phyloP scores from a whole-genome alignment of 2,797 vertebrate genomes.

The Masticophis lateralis region DNA sequence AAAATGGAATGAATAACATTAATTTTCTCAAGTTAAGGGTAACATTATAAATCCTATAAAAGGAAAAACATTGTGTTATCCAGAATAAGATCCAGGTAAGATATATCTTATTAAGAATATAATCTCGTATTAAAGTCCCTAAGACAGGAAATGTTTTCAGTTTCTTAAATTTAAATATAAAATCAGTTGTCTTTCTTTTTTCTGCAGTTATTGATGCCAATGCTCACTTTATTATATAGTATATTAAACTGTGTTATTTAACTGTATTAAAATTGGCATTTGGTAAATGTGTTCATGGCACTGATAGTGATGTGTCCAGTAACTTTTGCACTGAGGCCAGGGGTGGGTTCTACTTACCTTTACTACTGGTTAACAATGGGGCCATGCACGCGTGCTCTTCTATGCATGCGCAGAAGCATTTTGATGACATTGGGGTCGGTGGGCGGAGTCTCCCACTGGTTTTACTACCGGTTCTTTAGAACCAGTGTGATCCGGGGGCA shows the following conservation, averaged over 20 bases:
- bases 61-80: not conserved
- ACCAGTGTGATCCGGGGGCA: no score
- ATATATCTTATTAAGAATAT: not conserved
- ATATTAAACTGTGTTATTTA: not conserved
- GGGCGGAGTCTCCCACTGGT: no score
- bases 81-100: not conserved
- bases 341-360: no score
- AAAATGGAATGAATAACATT: conserved; percentile 20
- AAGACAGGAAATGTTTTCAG: not conserved
- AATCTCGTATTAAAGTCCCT: not conserved
- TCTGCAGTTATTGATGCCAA: not conserved
- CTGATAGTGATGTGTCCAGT: not conserved
- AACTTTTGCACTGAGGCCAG: not conserved
- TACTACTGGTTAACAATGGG: no score
- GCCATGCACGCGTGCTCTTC: no score
- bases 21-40: conserved; percentile 2
- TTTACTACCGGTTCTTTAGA: no score
- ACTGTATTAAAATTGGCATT: not conserved
- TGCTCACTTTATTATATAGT: not conserved
- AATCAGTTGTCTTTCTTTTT: not conserved
- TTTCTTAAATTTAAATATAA: not conserved
- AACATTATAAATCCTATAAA: not conserved
- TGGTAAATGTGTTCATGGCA: not conserved
- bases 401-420: no score
- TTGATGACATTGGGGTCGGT: no score